Evolutionary conservation across 2,888 invertebrate genomes (phyloP), one percentile per base, ranked within the genome.

Genomic region (Archips crataeganus): DNA sequence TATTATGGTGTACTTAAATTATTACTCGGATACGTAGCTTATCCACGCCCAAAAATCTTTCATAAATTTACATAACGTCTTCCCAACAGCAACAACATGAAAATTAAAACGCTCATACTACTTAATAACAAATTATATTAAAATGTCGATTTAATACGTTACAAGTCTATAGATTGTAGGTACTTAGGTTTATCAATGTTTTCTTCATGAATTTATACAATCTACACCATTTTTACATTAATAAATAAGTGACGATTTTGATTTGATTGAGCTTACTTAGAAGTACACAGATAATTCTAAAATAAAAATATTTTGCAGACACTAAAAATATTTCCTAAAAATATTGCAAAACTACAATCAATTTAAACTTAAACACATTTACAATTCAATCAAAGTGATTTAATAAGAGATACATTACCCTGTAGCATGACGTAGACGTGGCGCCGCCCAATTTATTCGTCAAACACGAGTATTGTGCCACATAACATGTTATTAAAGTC

Each of bases 361-460:
- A 57, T 5, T 57, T 57, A 32, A 32, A 11, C 32, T 3, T 57
- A 57, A 45, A 2, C 15, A 23, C 54, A 57, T 32, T 32, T 32
- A 57, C 57, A 57, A 45, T 47, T 49, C 9, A 63, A 34, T 34
- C n/a, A 67, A 64, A 60, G 61, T 60, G 15, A 73, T 74, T 60
- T 57, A 76, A 65, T 78, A 75, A 65, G 39, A 65, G 51, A 80
- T 85, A 87, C 84, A 74, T 87, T 93, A 93, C 93, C 94, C 83
- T 83, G 85, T 84, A 90, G 81, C 94, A 94, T 93, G 88, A 86
- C 91, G 93, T 88, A 89, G 88, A 86, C 83, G 81, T 82, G 81
- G 81, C 84, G 85, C 82, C 87, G 83, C 86, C 86, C 84, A 88
- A 89, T 84, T 86, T 90, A 92, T 87, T 87, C 86, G 81, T 82